Conservation (phyloP, 2,113 vertebrate genomes). For the Nipponia nippon region DNA sequence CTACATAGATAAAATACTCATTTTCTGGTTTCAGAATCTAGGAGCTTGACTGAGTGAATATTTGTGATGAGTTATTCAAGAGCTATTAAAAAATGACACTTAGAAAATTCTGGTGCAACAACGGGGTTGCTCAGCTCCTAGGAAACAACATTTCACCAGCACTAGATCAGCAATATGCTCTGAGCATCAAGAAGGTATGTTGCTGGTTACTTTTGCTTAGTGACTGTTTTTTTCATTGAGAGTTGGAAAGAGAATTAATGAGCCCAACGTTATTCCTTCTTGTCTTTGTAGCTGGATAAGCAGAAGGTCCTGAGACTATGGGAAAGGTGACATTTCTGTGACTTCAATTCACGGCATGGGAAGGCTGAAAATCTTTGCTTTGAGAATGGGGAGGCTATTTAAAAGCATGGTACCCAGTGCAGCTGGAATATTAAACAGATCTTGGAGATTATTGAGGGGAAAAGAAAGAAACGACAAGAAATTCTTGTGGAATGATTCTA, state of each 20-base stretch:
- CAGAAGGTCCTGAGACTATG: not conserved
- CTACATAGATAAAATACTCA: not conserved
- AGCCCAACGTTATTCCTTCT: not conserved
- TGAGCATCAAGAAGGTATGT: not conserved
- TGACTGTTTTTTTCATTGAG: not conserved
- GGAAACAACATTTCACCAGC: not conserved
- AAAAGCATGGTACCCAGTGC: not conserved
- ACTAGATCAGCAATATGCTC: not conserved
- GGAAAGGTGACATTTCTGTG: not conserved
- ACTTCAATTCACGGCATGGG: not conserved
- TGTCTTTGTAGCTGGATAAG: not conserved
- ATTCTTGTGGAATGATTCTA: not conserved
- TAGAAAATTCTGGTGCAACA: not conserved
- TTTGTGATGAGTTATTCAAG: not conserved
- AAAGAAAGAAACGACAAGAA: not conserved
- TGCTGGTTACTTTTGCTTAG: not conserved
- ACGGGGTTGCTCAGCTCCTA: not conserved
- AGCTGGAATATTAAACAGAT: not conserved
- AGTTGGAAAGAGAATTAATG: not conserved
- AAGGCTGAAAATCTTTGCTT: not conserved
- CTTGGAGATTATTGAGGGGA: not conserved
- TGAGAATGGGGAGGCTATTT: not conserved
- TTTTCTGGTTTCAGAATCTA: not conserved
- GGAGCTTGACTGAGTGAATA: not conserved
- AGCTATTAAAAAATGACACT: not conserved